Conservation (phyloP, 92 coral and sea anemone species). For the Heliopora coerulea region DNA sequence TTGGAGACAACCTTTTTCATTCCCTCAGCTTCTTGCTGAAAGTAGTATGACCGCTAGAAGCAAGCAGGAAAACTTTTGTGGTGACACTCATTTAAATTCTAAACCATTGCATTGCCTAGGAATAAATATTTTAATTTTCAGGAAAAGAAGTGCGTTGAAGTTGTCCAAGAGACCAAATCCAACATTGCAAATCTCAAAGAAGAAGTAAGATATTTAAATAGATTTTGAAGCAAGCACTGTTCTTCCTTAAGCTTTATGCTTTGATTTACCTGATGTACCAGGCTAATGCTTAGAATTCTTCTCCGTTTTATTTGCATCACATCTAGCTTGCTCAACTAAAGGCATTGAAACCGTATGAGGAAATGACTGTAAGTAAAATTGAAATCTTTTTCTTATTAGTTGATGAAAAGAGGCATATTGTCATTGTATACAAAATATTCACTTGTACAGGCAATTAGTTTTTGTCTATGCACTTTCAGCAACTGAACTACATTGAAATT, state of each 20-base stretch:
- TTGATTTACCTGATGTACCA: neutral
- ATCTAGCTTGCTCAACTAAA: constrained; percentile 75
- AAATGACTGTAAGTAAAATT: constrained; percentile 81
- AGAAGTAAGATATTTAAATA: constrained; percentile 16
- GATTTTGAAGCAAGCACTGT: neutral
- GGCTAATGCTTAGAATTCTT: neutral
- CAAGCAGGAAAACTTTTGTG: too few species aligned
- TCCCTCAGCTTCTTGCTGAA: too few species aligned
- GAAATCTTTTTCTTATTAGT: neutral
- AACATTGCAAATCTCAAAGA: constrained; percentile 21
- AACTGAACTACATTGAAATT: too few species aligned
- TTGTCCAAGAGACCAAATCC: constrained; percentile 22
- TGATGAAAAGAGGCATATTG: too few species aligned
- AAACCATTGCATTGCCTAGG: too few species aligned
- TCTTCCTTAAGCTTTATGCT: neutral
- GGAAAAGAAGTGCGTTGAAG: constrained; percentile 26
- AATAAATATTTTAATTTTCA: neutral
- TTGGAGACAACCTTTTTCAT: too few species aligned
- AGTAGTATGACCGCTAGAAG: too few species aligned
- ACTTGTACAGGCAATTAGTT: too few species aligned
- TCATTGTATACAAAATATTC: too few species aligned
- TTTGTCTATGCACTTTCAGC: too few species aligned
- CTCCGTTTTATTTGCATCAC: constrained; percentile 6
- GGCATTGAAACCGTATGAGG: constrained; percentile 87
- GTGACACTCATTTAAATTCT: too few species aligned